Conservation (phyloP, 1,140 invertebrate genomes). For the Xylocopa sonorina region DNA sequence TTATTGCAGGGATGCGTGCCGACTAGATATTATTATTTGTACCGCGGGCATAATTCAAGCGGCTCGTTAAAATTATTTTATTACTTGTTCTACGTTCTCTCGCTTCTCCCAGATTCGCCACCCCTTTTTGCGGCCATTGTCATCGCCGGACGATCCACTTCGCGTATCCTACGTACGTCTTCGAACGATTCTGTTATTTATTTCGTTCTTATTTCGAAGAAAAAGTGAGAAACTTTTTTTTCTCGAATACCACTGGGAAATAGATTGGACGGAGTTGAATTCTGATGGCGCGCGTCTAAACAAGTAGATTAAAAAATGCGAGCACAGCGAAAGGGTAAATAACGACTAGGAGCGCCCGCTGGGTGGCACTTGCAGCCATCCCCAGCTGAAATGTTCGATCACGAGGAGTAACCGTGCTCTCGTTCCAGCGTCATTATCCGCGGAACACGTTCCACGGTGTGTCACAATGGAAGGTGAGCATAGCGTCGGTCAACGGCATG, state of each 20-base stretch:
- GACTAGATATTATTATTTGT: conserved; percentile 79
- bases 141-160: not conserved
- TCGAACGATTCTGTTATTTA: not conserved
- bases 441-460: conserved; percentile 57
- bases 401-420: not conserved
- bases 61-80: conserved; percentile 81
- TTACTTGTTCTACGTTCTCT: conserved; percentile 80
- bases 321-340: conserved; percentile 12
- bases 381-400: conserved; percentile 11
- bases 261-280: too few species aligned
- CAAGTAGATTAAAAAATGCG: not conserved
- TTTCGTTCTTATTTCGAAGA: not conserved
- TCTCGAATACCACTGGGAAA: too few species aligned
- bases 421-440: conserved; percentile 60
- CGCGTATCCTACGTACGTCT: not conserved
- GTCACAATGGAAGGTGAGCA: conserved; percentile 58
- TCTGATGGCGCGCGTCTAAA: too few species aligned
- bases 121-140: conserved; percentile 27
- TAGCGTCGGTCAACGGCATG: conserved; percentile 62
- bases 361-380: conserved; percentile 10
- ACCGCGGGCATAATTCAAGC: conserved; percentile 80
- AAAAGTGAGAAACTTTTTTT: not conserved
- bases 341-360: conserved; percentile 1
- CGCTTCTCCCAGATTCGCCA: conserved; percentile 64
- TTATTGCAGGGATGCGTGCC: conserved; percentile 79